Evolutionary conservation across 2,113 vertebrate genomes (phyloP), one percentile per base, ranked within the genome.

Genomic region (Hippopotamus amphibius): DNA sequence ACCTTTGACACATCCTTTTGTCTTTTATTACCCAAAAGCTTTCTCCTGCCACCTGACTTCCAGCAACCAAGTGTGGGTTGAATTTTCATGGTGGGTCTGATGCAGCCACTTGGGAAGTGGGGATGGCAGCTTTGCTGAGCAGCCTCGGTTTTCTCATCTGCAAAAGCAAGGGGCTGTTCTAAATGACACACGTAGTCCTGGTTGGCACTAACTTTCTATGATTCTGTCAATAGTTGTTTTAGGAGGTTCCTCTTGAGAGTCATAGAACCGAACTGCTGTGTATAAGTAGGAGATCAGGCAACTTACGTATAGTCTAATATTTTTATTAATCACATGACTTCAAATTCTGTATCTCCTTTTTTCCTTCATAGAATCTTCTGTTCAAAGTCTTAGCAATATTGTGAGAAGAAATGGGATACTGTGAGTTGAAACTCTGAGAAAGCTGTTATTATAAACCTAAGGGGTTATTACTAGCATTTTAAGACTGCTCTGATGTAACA

Each of bases 381-480:
- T 90, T 93, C 72, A 90, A 92, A 93, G 30, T 77, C n/a, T 46
- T 79, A 61, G 80, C 26, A 90, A 68, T 46, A 61, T 30, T 94
- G 14, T 74, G 30, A 74, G 26, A 93, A 90, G 74, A 92, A 65
- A 82, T 80, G 69, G 48, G 24, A 43, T 61, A 26, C 53, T 33
- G 28, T 84, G 22, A 2, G 33, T 53, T 11, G 50, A 88, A 59
- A 43, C 59, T 95, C 86, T 37, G 76, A 89, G 74, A 90, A 92
- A 90, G 66, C 43, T 61, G 6, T 65, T 95, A 66, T 50, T 93
- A 74, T 28, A 88, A 93, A 85, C 33, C 61, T 30, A 76, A 87
- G 88, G 26, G 71, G 59, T 53, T 30, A 46, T 53, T 94, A n/a
- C 50, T 53, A 46, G 15, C 37, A 59, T 88, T 76, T 91, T n/a